Evolutionary conservation across 2,113 vertebrate genomes (phyloP).

Genomic region (Amblyopsis rosae): DNA sequence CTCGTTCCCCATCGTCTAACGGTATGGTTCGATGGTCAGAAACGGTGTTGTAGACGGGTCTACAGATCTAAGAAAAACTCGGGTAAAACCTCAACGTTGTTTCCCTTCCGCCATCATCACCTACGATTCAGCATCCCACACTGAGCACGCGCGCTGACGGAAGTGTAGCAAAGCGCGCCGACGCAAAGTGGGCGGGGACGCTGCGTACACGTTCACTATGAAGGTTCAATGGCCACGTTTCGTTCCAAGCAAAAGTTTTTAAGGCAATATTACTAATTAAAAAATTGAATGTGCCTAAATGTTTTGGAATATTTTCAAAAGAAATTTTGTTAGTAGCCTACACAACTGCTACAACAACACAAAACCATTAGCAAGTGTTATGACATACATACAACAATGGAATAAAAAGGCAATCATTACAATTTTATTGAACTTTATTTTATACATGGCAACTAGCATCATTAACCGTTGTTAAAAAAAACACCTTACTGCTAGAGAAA

Average conservation of each 20-base stretch:
- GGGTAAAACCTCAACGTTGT: constrained; percentile 74
- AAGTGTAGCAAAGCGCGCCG: background rate
- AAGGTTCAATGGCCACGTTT: too few relatives aligned
- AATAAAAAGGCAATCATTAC: background rate
- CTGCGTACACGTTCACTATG: background rate
- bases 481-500: background rate
- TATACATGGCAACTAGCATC: too few relatives aligned
- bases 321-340: too few relatives aligned
- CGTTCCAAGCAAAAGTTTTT: too few relatives aligned
- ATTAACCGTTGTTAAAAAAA: too few relatives aligned
- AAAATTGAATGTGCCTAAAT: too few relatives aligned
- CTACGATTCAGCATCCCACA: constrained; percentile 79
- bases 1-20: constrained; percentile 80
- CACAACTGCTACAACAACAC: background rate
- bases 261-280: too few relatives aligned
- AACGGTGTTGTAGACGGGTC: constrained; percentile 62
- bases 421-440: too few relatives aligned
- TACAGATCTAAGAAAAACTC: constrained; percentile 66
- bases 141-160: constrained; percentile 76
- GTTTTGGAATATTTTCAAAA: too few relatives aligned
- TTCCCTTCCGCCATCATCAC: constrained; percentile 84
- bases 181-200: background rate
- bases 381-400: background rate
- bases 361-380: background rate
- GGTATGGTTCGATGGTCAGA: constrained; percentile 61